Base-by-base conservation (phyloP, 2,797 vertebrate genomes). In the Urophycis tenuis region DNA sequence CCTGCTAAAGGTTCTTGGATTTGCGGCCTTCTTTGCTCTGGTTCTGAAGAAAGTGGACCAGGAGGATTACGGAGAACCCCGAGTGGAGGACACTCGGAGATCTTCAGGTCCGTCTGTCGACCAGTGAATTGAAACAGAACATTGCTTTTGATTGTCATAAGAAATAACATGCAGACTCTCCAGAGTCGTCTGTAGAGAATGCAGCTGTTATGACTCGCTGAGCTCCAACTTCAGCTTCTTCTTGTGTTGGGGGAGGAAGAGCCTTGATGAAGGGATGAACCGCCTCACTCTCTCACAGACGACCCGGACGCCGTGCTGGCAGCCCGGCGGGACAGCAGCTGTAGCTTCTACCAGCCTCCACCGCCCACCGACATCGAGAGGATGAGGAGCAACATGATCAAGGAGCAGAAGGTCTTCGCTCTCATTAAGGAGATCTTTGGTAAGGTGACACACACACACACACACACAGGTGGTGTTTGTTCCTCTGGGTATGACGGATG, bases 1-100 rank as follows among this genome's bases (percentile, higher is more conserved):
- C 80, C 39, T 82, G 17, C 72, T 73, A 14, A 85, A 98, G 96
- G 97, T 99, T 77, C 90, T 99, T 84, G 96, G 97, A 71, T 99
- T 98, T 90, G 96, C 96, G 79, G 95, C 95, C 79, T 99, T 98
- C 89, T 99, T 99, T 87, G 95, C 96, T 71, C 92, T 99, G 64
- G 95, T 98, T 83, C 88, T 98, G 78, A 98, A 97, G 89, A 95
- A 92, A 78, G 89, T 94, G 8, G 97, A 98, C 77, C 93, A 95
- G 1, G 95, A 99, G 73, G 97, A 98, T 70, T 96, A 95, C 14
- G 93, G 91, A 81, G 90, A 93, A 34, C 88, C 91, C 73, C 81
- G 88, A 60, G 85, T 97, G 36, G 90, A 91, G 0, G 91, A 90
- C 1, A 79, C 78, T 35, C 83, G 95, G 39, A 83, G 86, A 80